Conservation (phyloP, 2,888 invertebrate species). For the Onchidella celtica region DNA sequence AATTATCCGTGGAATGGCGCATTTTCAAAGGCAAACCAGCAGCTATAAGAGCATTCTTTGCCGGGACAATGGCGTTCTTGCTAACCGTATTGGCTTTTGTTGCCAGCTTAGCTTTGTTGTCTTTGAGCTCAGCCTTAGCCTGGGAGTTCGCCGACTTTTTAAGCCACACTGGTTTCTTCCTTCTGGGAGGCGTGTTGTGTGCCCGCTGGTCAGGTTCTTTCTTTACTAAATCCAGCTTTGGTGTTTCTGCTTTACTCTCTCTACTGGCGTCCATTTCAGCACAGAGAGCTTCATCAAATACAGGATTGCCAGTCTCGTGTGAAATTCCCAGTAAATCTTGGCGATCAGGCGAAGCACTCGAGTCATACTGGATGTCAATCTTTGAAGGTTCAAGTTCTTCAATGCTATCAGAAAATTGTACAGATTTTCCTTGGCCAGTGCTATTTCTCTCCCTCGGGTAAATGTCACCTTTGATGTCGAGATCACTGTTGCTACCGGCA, state of each 20-base stretch:
- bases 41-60: too few species aligned
- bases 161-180: constrained; percentile 21
- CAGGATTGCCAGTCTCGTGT: background rate
- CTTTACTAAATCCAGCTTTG: background rate
- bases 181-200: constrained; percentile 32
- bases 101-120: background rate
- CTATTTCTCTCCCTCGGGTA: background rate
- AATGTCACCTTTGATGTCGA: background rate
- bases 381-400: constrained; percentile 9
- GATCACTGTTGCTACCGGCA: background rate
- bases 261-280: background rate
- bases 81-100: background rate
- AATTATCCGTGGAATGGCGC: background rate
- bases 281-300: background rate
- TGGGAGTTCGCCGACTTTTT: background rate
- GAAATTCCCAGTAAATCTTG: background rate
- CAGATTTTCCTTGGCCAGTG: constrained; percentile 16
- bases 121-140: background rate
- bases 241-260: background rate
- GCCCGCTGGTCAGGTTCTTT: constrained; percentile 4
- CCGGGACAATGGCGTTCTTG: background rate
- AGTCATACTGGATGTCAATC: background rate
- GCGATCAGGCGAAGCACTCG: background rate
- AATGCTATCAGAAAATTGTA: constrained; percentile 46
- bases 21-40: constrained; percentile 1